Base-by-base conservation (phyloP, 2,113 vertebrate genomes). In the Peromyscus polionotus region DNA sequence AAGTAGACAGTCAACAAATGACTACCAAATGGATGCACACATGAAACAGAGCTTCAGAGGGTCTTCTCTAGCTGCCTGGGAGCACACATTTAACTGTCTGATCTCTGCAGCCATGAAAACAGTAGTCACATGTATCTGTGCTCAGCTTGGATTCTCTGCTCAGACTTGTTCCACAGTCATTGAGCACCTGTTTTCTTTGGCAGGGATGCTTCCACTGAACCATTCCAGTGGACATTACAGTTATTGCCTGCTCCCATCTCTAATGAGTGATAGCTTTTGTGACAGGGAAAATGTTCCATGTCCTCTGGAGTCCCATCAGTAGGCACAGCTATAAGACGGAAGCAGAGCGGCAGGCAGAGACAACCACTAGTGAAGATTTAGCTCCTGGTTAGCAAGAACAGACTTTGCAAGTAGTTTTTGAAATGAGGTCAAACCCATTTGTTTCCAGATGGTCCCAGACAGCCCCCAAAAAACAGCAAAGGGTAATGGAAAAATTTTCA, bases 101-200 rank as follows among this genome's bases (percentile, higher is more conserved):
- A 59, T 86, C 81, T 67, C 39, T 63, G 83, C 28, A 89, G 33
- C 22, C 48, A 89, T 17, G 59, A 68, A 28, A 33, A 51, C 26
- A 24, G 24, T 16, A 7, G 73, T 88, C 93, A 91, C 91, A 22
- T 59, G 63, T 85, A 86, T 19, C 57, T 61, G 24, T 7, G 91
- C 86, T 67, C 88, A 91, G 93, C 91, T 94, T 96, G 96, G 72
- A 85, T 76, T 92, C 88, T 76, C 77, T 88, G 95, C 61, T 96
- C 81, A 42, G 39, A 91, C 72, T 87, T 77, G 86, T 67, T 96
- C 89, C 87, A 73, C 11, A 83, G 94, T 91, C 97, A 97, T 26
- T 70, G 96, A 97, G 94, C 97, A 97, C 97, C 98, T 98, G 97
- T 96, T 98, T 97, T 95, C 96, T 96, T 95, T 98, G 97, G 98